Conservation (phyloP, 1,140 invertebrate genomes). For the Sminthurides bifidus region DNA sequence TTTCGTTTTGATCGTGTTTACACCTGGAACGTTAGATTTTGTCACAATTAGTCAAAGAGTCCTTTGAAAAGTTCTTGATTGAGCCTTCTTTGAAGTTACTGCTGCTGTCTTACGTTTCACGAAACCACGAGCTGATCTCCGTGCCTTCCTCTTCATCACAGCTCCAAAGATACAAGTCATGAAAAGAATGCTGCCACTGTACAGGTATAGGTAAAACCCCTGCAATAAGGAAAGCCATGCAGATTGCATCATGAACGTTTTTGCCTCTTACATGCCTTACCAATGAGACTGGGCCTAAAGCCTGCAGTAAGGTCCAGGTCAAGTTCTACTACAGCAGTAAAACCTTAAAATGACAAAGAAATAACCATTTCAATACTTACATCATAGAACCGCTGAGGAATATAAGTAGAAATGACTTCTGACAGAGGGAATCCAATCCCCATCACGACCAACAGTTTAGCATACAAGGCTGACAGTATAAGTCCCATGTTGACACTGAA, state of each 20-base stretch:
- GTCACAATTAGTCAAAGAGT: neutral
- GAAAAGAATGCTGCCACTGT: constrained; percentile 61
- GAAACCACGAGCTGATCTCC: constrained; percentile 10
- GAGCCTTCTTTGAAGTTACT: neutral
- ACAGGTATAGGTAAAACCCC: constrained; percentile 75
- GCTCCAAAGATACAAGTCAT: constrained; percentile 62
- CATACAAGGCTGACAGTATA: constrained; percentile 79
- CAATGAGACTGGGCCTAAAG: no score
- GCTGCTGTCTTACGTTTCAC: constrained; percentile 5
- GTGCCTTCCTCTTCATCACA: constrained; percentile 21
- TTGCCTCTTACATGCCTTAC: no score
- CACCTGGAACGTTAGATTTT: constrained; percentile 3
- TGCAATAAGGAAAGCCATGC: constrained; percentile 39
- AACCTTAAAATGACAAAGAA: neutral
- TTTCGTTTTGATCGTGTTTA: neutral
- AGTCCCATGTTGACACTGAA: constrained; percentile 66
- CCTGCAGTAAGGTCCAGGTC: no score
- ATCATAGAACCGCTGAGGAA: constrained; percentile 79
- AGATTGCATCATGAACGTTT: no score
- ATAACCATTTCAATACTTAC: constrained; percentile 38
- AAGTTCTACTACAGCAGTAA: neutral
- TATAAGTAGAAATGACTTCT: constrained; percentile 78
- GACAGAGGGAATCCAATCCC: constrained; percentile 85
- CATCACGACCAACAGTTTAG: constrained; percentile 86
- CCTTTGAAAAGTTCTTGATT: neutral